phyloP scores from a whole-genome alignment of 2,113 vertebrate species.

The Rhagologus leucostigma region DNA sequence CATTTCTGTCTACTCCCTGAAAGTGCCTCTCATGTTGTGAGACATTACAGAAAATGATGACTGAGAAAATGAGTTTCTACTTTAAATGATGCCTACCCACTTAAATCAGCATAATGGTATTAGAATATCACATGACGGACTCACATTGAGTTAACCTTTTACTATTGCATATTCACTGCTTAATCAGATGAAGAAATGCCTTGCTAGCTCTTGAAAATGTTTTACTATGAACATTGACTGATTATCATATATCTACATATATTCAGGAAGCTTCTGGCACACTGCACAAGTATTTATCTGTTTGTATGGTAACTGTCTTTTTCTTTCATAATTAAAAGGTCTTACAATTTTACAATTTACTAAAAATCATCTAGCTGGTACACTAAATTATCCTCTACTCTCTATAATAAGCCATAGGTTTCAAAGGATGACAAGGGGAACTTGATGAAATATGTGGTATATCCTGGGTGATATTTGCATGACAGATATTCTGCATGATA shows the following conservation, averaged over 20 bases:
- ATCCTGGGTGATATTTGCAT: background rate
- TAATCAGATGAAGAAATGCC: constrained; percentile 52
- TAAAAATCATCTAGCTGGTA: background rate
- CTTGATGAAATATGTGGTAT: background rate
- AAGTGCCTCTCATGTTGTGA: background rate
- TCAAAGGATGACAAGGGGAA: background rate
- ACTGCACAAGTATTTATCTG: background rate
- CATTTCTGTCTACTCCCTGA: background rate
- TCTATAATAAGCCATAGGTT: background rate
- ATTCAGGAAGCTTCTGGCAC: background rate
- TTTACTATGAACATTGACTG: background rate
- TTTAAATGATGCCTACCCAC: constrained; percentile 17
- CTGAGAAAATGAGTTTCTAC: constrained; percentile 13
- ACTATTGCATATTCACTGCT: constrained; percentile 16
- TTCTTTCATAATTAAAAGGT: background rate
- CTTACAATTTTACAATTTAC: background rate
- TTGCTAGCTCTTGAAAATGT: constrained; percentile 33
- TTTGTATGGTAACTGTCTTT: background rate
- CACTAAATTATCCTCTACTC: background rate
- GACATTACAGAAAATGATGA: constrained; percentile 21
- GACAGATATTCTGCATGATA: background rate
- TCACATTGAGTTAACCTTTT: constrained; percentile 61
- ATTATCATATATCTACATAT: constrained; percentile 61
- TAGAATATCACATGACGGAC: background rate
- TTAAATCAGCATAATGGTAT: background rate